Base-by-base conservation (phyloP, 1,140 invertebrate species). In the Leptinotarsa lineolata region DNA sequence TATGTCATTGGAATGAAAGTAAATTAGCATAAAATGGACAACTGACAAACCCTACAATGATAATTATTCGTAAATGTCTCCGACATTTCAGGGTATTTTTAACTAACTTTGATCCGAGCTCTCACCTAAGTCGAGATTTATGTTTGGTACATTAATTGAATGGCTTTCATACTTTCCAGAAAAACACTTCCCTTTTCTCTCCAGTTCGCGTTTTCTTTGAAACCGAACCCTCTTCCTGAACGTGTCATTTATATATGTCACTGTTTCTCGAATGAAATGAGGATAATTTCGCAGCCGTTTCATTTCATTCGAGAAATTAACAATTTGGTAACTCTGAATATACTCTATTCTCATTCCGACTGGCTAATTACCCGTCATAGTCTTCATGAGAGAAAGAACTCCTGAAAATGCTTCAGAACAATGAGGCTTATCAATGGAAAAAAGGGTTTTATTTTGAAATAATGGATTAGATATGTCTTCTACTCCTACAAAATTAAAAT, bases 221-320 rank as follows among this genome's bases (percentile, higher is more conserved):
- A 64, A 22, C n/a, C 15, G 13, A 22, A 30, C 24, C 24, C 61
- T 64, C 24, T 18, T 30, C 13, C 24, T 22, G n/a, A 66, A 44
- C 24, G 64, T 66, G 30, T 66, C 64, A 39, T 66, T 66, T 44
- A 18, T 66, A 66, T 39, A 39, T 66, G 30, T 44, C 64, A 16
- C 12, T 44, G 11, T 3, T 44, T 66, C n/a, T 66, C 22, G 11
- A 66, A 66, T 39, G 64, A 66, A 46, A 66, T 18, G 22, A 39
- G 15, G 24, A 39, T 66, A 18, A 66, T 66, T 18, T 39, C 22
- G 22, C 22, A 24, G 30, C 64, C 12, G n/a, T 39, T 30, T 30
- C 15, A 30, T 61, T 46, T 64, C 68, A 69, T 74, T 73, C 54
- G 30, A 20, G 16, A 63, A 71, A 71, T 71, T 71, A 61, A 39